Evolutionary conservation across 2,113 vertebrate genomes (phyloP).

Genomic region (Gymnocephalus cernua): DNA sequence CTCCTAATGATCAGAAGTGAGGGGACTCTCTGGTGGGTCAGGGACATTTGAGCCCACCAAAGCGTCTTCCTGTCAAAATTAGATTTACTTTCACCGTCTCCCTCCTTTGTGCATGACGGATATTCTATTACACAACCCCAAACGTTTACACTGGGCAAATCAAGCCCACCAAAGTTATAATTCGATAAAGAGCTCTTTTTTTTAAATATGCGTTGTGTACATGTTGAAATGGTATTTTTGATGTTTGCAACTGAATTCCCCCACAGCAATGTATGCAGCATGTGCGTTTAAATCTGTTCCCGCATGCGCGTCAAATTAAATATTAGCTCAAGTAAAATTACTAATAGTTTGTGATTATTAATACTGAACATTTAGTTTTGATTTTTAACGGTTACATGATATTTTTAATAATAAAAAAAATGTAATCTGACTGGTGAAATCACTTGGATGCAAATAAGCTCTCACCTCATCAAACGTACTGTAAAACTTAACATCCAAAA

Average conservation of each 20-base stretch:
- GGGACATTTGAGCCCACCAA: constrained; percentile 48
- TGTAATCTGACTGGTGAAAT: constrained; percentile 25
- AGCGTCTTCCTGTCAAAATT: constrained; percentile 71
- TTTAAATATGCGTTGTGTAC: not conserved
- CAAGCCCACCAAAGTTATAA: constrained; percentile 58
- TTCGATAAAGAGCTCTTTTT: constrained; percentile 5
- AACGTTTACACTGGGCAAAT: constrained; percentile 30
- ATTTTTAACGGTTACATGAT: not conserved
- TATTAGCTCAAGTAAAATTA: not conserved
- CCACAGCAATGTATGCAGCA: not conserved
- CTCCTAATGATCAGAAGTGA: constrained; percentile 30
- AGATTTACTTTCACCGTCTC: constrained; percentile 71
- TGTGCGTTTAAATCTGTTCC: not conserved
- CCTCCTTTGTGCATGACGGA: constrained; percentile 57
- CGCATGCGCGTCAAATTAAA: constrained; percentile 15
- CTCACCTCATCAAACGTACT: constrained; percentile 45
- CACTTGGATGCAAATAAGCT: constrained; percentile 35
- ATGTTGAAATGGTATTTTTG: not conserved
- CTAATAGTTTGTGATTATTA: not conserved
- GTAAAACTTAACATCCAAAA: constrained; percentile 60
- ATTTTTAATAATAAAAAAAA: constrained; percentile 1
- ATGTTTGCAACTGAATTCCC: not conserved
- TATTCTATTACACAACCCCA: constrained; percentile 53
- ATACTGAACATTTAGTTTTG: not conserved
- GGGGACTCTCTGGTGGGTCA: constrained; percentile 55